Conservation (phyloP, 2,797 vertebrate species). For the Manis pentadactyla region DNA sequence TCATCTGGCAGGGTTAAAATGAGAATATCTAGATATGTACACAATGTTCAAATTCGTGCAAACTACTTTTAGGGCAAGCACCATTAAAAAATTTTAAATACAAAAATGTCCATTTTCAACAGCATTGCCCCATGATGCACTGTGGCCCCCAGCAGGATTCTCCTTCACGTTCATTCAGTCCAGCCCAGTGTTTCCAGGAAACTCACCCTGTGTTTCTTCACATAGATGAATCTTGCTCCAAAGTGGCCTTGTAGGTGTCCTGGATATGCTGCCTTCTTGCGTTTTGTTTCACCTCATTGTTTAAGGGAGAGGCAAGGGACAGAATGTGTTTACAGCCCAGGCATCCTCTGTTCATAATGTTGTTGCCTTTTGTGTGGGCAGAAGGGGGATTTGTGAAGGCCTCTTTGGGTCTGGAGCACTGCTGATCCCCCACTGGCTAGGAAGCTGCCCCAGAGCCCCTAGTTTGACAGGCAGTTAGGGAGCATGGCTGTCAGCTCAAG, state of each 20-base stretch:
- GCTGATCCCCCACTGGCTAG: background rate
- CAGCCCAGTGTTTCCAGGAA: background rate
- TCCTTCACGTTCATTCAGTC: rapidly evolving
- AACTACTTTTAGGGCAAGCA: background rate
- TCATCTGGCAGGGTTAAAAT: background rate
- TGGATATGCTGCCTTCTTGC: background rate
- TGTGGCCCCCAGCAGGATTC: no score
- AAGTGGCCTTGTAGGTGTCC: background rate
- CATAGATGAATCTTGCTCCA: conserved; percentile 7
- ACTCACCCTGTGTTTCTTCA: conserved; percentile 26
- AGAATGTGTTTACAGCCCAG: rapidly evolving
- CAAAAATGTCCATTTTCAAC: background rate
- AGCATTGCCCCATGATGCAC: background rate
- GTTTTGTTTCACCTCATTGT: background rate
- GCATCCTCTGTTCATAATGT: rapidly evolving
- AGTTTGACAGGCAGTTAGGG: background rate
- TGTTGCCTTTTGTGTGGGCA: background rate
- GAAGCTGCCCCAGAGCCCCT: rapidly evolving
- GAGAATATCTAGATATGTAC: background rate
- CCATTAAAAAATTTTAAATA: background rate
- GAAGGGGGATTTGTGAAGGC: no score
- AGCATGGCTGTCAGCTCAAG: rapidly evolving
- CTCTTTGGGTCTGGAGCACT: rapidly evolving
- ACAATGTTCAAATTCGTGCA: background rate
- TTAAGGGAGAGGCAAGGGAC: background rate